Percentiles rank a stretch among this genome's conserved stretches.
Evolutionary conservation across 2,113 vertebrate species (phyloP).

Genomic region (Callaeas wilsoni): DNA sequence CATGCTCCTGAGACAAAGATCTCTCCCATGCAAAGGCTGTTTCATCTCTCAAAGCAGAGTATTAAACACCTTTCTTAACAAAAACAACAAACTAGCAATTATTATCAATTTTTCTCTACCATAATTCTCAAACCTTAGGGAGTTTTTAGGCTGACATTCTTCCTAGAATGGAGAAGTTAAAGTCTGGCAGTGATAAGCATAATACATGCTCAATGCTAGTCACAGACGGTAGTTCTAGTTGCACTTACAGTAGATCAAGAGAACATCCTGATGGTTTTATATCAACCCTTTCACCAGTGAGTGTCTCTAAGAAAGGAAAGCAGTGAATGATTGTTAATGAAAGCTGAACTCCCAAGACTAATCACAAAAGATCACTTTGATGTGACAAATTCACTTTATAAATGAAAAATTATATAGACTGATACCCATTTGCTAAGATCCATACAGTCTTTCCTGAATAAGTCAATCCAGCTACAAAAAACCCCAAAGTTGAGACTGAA

Average conservation of each 20-base stretch:
- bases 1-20: background rate
- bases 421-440: background rate
- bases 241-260: background rate
- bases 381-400: background rate
- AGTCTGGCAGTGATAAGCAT: background rate
- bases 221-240: background rate
- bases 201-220: background rate
- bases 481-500: background rate
- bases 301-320: background rate
- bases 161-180: background rate
- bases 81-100: background rate
- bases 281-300: background rate
- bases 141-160: background rate
- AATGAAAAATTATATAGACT: background rate
- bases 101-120: background rate
- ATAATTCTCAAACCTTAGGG: background rate
- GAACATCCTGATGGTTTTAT: background rate
- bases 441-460: background rate
- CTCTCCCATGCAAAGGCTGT: background rate
- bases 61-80: background rate
- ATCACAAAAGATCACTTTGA: background rate
- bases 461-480: background rate
- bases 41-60: background rate
- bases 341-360: background rate
- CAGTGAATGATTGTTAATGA: background rate